phyloP scores from a whole-genome alignment of 2,113 vertebrate species.

The Pseudorasbora parva region DNA sequence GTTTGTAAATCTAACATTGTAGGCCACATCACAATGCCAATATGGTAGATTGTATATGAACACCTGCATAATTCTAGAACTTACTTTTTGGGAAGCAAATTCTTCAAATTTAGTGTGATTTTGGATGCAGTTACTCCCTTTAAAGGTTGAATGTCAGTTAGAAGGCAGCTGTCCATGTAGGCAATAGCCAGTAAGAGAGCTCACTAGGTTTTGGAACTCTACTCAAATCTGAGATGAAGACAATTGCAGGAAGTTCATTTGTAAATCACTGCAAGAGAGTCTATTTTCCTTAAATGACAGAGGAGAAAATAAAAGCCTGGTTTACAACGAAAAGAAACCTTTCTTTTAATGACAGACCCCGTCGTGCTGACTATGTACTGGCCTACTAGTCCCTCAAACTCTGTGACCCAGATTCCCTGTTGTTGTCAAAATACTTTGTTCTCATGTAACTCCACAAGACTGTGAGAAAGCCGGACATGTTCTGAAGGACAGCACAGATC shows the following conservation, averaged over 20 bases:
- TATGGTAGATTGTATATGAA: no score
- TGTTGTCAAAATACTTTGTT: constrained; percentile 13
- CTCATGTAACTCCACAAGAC: constrained; percentile 11
- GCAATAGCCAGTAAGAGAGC: no score
- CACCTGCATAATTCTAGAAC: no score
- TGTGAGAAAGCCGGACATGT: constrained; percentile 39
- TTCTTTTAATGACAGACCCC: not conserved
- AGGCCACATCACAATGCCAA: no score
- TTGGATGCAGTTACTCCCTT: no score
- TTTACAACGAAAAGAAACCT: not conserved
- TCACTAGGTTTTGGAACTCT: not conserved
- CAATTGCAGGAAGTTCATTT: not conserved
- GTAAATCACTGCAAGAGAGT: not conserved
- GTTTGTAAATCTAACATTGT: no score
- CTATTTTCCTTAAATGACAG: not conserved
- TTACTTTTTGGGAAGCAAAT: no score
- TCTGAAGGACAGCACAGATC: constrained; percentile 18
- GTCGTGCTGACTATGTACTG: not conserved
- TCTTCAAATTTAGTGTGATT: no score
- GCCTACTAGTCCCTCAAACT: not conserved
- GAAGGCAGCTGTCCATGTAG: no score
- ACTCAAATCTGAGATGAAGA: not conserved
- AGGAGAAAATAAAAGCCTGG: not conserved
- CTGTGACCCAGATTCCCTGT: constrained; percentile 32
- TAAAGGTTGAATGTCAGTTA: no score